Conservation (phyloP, 2,888 invertebrate species). For the Ypsolopha scabrella region DNA sequence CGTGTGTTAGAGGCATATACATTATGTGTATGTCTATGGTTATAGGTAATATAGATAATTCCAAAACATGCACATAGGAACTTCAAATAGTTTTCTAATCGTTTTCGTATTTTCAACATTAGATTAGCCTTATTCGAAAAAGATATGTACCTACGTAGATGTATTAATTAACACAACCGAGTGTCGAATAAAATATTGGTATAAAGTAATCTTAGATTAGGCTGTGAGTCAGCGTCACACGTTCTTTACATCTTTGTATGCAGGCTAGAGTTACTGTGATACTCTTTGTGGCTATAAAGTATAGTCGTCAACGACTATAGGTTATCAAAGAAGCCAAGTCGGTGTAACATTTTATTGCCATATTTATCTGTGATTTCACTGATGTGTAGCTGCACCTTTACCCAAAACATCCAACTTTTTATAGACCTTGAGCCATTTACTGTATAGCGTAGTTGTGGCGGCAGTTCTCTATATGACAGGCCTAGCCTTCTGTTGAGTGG, state of each 20-base stretch:
- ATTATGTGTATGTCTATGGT: too few relatives aligned
- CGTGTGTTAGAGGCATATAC: slow-evolving; percentile 43
- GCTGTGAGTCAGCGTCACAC: slow-evolving; percentile 63
- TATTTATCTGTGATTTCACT: slow-evolving; percentile 55
- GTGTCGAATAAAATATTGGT: slow-evolving; percentile 41
- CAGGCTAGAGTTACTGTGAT: slow-evolving; percentile 70
- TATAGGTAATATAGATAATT: slow-evolving; percentile 20
- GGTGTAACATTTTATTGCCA: slow-evolving; percentile 26
- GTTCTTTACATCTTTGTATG: slow-evolving; percentile 60
- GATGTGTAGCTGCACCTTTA: slow-evolving; percentile 35
- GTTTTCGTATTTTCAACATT: slow-evolving; percentile 49
- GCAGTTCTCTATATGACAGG: not conserved
- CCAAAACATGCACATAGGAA: slow-evolving; percentile 8
- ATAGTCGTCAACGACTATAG: slow-evolving; percentile 49
- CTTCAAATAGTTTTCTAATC: slow-evolving; percentile 42
- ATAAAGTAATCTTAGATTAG: slow-evolving; percentile 56
- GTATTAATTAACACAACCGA: slow-evolving; percentile 18
- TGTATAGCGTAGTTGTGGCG: not conserved
- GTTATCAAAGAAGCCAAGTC: slow-evolving; percentile 24
- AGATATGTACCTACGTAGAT: slow-evolving; percentile 9
- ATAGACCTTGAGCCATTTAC: not conserved
- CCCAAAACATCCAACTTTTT: slow-evolving; percentile 2
- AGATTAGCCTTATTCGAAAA: slow-evolving; percentile 15
- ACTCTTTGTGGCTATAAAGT: slow-evolving; percentile 60
- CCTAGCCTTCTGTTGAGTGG: not conserved